These are phyloP conservation scores for Cherax destructor DNA, from an alignment of 1,140 invertebrate species.

Conservation along the genomic window DNA sequence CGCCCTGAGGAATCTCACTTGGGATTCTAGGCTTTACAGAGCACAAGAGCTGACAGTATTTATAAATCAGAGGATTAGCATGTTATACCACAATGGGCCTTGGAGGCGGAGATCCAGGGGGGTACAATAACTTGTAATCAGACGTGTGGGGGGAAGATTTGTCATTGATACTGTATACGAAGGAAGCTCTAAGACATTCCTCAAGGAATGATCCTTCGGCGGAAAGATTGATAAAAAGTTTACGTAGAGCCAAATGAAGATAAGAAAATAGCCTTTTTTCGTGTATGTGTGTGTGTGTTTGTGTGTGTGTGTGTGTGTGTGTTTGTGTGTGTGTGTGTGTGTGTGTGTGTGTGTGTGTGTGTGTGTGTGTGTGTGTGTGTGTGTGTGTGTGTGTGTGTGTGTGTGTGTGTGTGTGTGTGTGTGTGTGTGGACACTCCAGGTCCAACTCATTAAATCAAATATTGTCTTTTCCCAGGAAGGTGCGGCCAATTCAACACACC, in stretches of 20 bases:
- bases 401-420: not conserved
- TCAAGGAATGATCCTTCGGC: not conserved
- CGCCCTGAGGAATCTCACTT: not conserved
- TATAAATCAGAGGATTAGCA: conserved; percentile 11
- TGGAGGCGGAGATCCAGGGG: not conserved
- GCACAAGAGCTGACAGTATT: not conserved
- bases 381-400: conserved; percentile 1
- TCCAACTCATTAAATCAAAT: conserved; percentile 30
- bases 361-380: not conserved
- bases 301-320: too few relatives aligned
- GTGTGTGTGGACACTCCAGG: not conserved
- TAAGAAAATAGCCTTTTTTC: not conserved
- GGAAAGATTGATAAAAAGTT: not conserved
- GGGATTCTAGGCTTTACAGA: not conserved
- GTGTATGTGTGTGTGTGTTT: too few relatives aligned
- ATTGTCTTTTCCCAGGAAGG: conserved; percentile 29
- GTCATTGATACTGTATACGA: not conserved
- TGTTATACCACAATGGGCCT: not conserved
- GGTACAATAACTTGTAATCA: not conserved
- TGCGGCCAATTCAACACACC: not conserved
- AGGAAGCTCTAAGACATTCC: not conserved
- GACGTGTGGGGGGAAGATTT: not conserved
- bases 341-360: too few relatives aligned
- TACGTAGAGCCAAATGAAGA: not conserved
- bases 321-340: too few relatives aligned